Evolutionary conservation across 1,140 invertebrate species (phyloP), one percentile per base, ranked within the genome.

Genomic region (Drosophila chauvacae): DNA sequence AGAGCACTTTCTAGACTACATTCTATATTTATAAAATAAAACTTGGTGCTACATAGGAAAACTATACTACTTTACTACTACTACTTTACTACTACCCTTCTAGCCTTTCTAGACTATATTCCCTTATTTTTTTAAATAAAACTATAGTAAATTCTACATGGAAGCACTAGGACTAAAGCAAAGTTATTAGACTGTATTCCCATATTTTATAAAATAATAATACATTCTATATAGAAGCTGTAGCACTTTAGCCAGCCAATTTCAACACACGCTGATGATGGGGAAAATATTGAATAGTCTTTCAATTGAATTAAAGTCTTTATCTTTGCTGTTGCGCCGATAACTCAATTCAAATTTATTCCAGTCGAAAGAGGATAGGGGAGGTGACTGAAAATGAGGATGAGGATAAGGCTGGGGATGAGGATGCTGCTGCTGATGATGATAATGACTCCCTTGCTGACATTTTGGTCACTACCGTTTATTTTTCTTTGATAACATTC

Each of bases 261-360:
- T 39, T 16, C 37, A 9, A 4, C 3, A n/a, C n/a, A 3, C n/a
- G 14, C 30, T 37, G 47, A 37, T 37, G 47, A 37, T 62, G 35
- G 26, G 11, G 13, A 63, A 57, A 30, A 26, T 57, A 18, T 20
- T 42, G 7, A 44, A 41, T 58, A 44, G 39, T 58, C 26, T 57
- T 35, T 44, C 45, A 51, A 69, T 65, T 42, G 56, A 45, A 28
- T 28, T 62, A 20, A 53, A 50, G 35, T 65, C 30, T 41, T 39
- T 37, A 62, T 39, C 9, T 42, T 66, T 11, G 35, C 13, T 64
- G 42, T 5, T 35, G 50, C 3, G 3, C 9, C 23, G 30, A 50
- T 42, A 51, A 64, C 63, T 45, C 48, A 45, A 70, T 70, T 75
- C 59, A 62, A 73, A 60, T 73, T 39, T 45, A 48, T 72, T 74